These are phyloP conservation scores for Aphaenogaster ashmeadi DNA, from an alignment of 1,140 invertebrate genomes.

Conservation along the genomic window DNA sequence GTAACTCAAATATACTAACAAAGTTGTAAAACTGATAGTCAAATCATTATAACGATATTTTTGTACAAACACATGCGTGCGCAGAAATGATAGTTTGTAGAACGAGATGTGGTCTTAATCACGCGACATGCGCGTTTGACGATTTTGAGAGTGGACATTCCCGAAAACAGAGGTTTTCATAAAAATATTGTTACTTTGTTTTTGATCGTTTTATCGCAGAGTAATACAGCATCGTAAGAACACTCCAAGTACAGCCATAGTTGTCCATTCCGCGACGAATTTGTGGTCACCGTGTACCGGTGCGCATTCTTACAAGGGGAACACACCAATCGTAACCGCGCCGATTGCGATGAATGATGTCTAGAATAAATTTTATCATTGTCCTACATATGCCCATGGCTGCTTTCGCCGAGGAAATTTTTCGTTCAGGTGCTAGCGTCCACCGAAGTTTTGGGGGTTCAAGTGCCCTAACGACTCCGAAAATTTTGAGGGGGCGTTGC, in stretches of 20 bases:
- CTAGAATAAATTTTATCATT: too few species aligned
- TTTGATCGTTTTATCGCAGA: neutral
- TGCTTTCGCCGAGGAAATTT: too few species aligned
- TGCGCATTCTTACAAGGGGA: neutral
- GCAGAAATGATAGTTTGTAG: neutral
- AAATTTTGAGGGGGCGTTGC: too few species aligned
- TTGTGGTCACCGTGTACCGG: neutral
- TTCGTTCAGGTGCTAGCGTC: too few species aligned
- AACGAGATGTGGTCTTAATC: neutral
- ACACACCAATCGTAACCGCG: too few species aligned
- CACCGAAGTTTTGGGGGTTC: too few species aligned
- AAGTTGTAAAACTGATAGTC: slow-evolving; percentile 18
- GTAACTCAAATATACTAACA: neutral
- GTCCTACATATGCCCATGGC: too few species aligned
- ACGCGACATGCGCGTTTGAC: neutral
- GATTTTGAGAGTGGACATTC: neutral
- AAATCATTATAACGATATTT: neutral
- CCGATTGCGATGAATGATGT: too few species aligned
- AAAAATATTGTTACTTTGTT: neutral
- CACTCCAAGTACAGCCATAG: neutral
- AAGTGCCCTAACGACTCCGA: too few species aligned
- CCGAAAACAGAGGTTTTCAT: neutral
- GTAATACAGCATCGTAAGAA: neutral
- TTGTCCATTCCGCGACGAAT: neutral
- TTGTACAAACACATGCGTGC: neutral